Evolutionary conservation across 1,140 invertebrate genomes (phyloP), one percentile per base, ranked within the genome.

Genomic region (Magallana gigas): DNA sequence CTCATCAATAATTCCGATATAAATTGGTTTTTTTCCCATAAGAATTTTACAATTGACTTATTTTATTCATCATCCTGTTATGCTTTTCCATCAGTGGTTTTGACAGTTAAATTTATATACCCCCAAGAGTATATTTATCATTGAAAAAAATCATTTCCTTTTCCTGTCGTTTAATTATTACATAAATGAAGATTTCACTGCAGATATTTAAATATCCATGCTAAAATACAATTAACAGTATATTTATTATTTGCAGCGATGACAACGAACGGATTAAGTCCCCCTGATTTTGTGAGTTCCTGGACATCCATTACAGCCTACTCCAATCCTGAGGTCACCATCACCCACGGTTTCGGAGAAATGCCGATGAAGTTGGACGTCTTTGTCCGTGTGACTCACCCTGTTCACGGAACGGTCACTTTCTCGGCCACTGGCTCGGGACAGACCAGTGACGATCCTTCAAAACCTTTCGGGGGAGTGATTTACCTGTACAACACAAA

Each of bases 281-380:
- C 84, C 9, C 68, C 87, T 8, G 62, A 82, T 83, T 18, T 71
- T 12, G 48, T 68, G 8, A 88, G 87, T 83, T 1, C 23, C 1
- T 88, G 87, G 87, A 11, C 23, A 23, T 12, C 48, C 9, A 85
- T 88, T 12, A 8, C 58, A 18, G 87, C 87, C 0, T 88, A 88
- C 56, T 57, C 18, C 2, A 86, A 83, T 18, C 84, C 85, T 16
- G 85, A 89, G 57, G 83, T 89, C 9, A 56, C 60, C 23, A 64
- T 86, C 6, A 48, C 2, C n/a, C 88, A 89, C 81, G 64, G n/a
- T 36, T 62, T 89, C 3, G 64, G 36, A 0, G 88, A 86, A 56
- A 48, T 89, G 12, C 88, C 88, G 23, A 89, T 89, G 62, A 89
- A 86, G 68, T 62, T 89, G 60, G 88, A 89, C 36, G 88, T 89